Evolutionary conservation across 2,797 vertebrate genomes (phyloP), one percentile per base, ranked within the genome.

Genomic region (Agapornis canus): DNA sequence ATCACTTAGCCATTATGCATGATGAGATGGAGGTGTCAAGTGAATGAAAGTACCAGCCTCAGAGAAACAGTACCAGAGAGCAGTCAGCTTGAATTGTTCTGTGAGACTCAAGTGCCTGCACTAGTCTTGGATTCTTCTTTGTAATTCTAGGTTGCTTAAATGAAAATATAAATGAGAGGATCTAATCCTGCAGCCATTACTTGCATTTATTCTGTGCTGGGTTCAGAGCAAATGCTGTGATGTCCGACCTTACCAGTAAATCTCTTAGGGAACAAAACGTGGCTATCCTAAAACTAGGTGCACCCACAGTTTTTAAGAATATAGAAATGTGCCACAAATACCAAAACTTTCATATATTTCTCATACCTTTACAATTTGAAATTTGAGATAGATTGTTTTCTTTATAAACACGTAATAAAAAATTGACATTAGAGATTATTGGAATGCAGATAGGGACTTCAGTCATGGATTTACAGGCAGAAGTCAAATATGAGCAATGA

Each of bases 401-500:
- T 80, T 92, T 57, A 90, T 71, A 87, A 94, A 90, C 29, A 87
- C 31, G 45, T 72, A 69, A 85, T 89, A 87, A 94, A 82, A 92
- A 70, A 65, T 56, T 14, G 0, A 83, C 83, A 71, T 80, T 90
- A 89, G 83, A 76, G 69, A 48, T 88, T 81, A 94, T 26, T 91
- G 79, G 77, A 94, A 95, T 69, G 75, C 63, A 93, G 81, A 76
- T 77, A 90, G 81, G 84, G 65, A 86, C 76, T 92, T 95, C 66
- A 94, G 78, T 88, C 81, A 68, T 72, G 64, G 85, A 82, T 90
- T 94, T 94, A 89, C 76, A 82, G 70, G 66, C 37, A 93, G 57
- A 93, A 89, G 90, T 84, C 66, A 93, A 89, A 96, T 88, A 92
- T 71, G 12, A 95, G 70, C 85, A 94, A 91, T 63, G 49, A 97